Conservation (phyloP, 2,888 invertebrate genomes). For the Torymus auratus region DNA sequence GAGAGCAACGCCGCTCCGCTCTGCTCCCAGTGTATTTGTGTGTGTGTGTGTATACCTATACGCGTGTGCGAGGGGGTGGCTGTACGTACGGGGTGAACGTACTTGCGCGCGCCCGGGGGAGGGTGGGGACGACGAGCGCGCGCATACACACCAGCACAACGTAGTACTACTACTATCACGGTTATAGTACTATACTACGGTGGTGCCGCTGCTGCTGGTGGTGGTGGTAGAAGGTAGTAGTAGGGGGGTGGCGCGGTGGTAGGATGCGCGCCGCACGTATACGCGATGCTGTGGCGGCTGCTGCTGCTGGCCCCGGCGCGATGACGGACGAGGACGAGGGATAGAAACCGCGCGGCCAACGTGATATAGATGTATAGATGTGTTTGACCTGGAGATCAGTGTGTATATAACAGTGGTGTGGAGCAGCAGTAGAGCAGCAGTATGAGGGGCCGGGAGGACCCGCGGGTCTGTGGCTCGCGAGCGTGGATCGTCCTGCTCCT, state of each 20-base stretch:
- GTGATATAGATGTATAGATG: too few species aligned
- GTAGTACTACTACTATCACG: too few species aligned
- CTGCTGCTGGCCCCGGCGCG: neutral
- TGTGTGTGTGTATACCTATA: too few species aligned
- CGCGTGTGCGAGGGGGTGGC: too few species aligned
- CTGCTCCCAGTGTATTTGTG: too few species aligned
- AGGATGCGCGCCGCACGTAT: neutral
- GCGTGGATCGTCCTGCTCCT: constrained; percentile 70
- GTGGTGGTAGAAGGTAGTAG: too few species aligned
- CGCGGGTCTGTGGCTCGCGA: constrained; percentile 66
- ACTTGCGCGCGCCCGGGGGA: neutral
- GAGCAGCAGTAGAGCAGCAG: neutral
- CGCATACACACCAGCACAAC: too few species aligned
- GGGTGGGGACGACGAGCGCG: constrained; percentile 36
- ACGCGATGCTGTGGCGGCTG: neutral
- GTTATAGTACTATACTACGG: too few species aligned
- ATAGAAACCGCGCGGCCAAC: too few species aligned
- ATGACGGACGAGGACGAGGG: neutral
- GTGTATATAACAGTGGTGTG: neutral
- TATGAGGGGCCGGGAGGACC: constrained; percentile 62
- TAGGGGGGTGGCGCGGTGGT: neutral
- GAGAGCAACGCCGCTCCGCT: too few species aligned
- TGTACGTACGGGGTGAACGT: neutral
- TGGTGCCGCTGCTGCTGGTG: too few species aligned
- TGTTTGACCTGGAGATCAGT: too few species aligned